Base-by-base conservation (phyloP, 2,113 vertebrate species). In the Catagonus wagneri region DNA sequence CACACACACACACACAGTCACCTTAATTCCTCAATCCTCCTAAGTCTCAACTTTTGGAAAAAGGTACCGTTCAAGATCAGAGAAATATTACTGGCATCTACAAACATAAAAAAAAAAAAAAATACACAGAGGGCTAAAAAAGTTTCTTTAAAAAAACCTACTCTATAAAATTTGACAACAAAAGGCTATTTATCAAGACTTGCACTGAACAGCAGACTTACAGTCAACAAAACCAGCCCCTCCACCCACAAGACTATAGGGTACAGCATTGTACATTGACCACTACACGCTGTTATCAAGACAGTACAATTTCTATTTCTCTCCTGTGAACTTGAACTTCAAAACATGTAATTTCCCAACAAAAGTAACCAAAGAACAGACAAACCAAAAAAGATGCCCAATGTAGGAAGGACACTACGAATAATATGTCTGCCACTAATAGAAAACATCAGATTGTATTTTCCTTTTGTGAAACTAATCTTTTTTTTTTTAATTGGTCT, bases 41-140 rank as follows among this genome's bases (percentile, higher is more conserved):
- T 79, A 96, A 96, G 39, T 65, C 34, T 93, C 44, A 93, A 39
- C 17, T 36, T 81, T 68, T 94, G 25, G n/a, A n/a, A 74, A 92
- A 95, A 89, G 19, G 12, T 90, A 74, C 17, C 80, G 44, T 36
- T 16, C 17, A 75, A 56, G 11, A 65, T 78, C 34, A 92, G 15
- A 93, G 27, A 95, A 85, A 90, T 66, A 61, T 39, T 44, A 93
- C 32, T 94, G 93, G 65, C 23, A 86, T n/a, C 25, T 25, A 66
- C 54, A 68, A 36, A 75, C 1, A 8, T 56, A 90, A 60, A 81
- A 85, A 88, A 19, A 90, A 20, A n/a, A n/a, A n/a, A n/a, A n/a
- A n/a, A 72, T 66, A 79, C 6, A 94, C 34, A 63, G 86, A 76
- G 50, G 11, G 12, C 10, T 60, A 11, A 90, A 92, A 93, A 58